Base-by-base conservation (phyloP, 2,888 invertebrate genomes). In the Quadroppia sp. region DNA sequence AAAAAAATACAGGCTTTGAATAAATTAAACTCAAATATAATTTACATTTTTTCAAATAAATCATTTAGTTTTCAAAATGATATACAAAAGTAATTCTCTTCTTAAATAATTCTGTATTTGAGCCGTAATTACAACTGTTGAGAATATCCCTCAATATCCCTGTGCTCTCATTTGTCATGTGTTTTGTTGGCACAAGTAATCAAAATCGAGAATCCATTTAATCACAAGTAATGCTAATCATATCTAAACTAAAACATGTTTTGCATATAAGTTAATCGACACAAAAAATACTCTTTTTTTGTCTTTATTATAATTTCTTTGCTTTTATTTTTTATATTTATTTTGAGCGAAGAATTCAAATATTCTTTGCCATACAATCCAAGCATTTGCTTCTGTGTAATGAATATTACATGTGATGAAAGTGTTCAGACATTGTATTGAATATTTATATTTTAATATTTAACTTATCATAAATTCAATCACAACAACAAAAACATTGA, bases 201-300 rank as follows among this genome's bases (percentile, higher is more conserved):
- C 36, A 1, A 64, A 56, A 56, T 17, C 36, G 11, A 36, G 13
- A n/a, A n/a, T n/a, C 3, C 32, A 36, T 64, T 64, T 64, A 64
- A 64, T 64, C 32, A 64, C 64, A 64, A 64, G 17, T 64, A 23
- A 11, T 56, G 13, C n/a, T 48, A 56, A 28, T 56, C 3, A 13
- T 9, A 28, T 56, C 30, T 28, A 13, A 56, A 28, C 13, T 56
- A 11, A 56, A 2, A 28, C 28, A 3, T 32, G 36, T 17, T 64
- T 64, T 32, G n/a, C 64, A 64, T 64, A 64, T 64, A n/a, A 64
- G 36, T 36, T 64, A 64, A 64, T 64, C 25, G 59, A 59, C 28
- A 59, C 15, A 36, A 36, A 36, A n/a, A n/a, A n/a, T n/a, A 36
- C 36, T 36, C 36, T 36, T 36, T 7, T 36, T n/a, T n/a, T n/a